phyloP scores from a whole-genome alignment of 2,113 vertebrate genomes.

The Xenus cinereus region DNA sequence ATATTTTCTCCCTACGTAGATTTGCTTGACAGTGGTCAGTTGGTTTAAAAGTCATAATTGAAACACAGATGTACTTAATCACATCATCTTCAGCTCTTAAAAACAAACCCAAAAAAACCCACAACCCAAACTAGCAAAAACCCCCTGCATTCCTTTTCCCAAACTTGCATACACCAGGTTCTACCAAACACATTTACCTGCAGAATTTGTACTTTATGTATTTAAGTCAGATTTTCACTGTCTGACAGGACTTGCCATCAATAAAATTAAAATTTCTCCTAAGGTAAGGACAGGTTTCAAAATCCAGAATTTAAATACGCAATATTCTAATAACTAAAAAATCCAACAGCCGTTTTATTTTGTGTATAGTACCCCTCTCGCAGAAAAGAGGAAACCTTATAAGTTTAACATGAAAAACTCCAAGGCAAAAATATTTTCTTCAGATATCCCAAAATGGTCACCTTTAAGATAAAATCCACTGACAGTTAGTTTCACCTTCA shows the following conservation, averaged over 20 bases:
- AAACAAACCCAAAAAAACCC: background rate
- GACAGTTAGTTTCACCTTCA: background rate
- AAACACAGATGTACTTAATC: background rate
- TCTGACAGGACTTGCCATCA: accelerated
- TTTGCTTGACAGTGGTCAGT: background rate
- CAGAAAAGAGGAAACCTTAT: background rate
- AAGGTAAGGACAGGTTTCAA: background rate
- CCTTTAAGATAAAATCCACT: background rate
- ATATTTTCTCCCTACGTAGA: background rate
- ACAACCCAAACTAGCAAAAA: background rate
- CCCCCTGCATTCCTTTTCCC: background rate
- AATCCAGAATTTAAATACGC: background rate
- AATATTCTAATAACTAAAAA: background rate
- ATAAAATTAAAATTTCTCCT: background rate
- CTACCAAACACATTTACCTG: background rate
- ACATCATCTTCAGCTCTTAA: background rate
- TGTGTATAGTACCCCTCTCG: accelerated
- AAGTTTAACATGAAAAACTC: background rate
- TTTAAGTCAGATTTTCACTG: background rate
- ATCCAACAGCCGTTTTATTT: background rate
- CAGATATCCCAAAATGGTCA: background rate
- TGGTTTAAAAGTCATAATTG: background rate
- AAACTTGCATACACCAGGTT: background rate
- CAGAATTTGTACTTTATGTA: background rate
- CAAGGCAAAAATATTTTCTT: background rate